Evolutionary conservation across 2,888 invertebrate genomes (phyloP), one percentile per base, ranked within the genome.

Genomic region (Phortica magna): DNA sequence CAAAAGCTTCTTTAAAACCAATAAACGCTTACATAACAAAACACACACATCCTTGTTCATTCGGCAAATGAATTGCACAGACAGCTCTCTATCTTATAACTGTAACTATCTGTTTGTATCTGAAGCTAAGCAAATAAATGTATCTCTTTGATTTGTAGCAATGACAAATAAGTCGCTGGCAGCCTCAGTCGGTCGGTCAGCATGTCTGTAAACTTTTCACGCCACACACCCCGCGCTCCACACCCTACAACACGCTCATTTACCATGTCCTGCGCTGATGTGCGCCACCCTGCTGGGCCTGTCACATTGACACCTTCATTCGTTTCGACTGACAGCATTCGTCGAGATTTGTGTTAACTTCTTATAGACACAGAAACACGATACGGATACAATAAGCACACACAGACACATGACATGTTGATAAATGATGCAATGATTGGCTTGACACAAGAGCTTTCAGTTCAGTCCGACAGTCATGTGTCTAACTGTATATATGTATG

Each of bases 341-440:
- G 41, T 41, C 67, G 17, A 7, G 39, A 67, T 42, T 41, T 41
- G 9, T 42, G 7, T 41, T 67, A 41, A 39, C 12, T 68, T 68
- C 41, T 17, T 9, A 9, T 9, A 43, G 12, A 43, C 41, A 19
- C 7, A 42, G 48, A 9, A 48, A 12, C 48, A 48, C 9, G 14
- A 48, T 48, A 48, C 3, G 7, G 48, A 48, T 19, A 41, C 39
- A 41, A 65, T 14, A 65, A 65, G 39, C 41, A 17, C 22, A 64
- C 43, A 22, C 68, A 68, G 7, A 41, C 17, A 81, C 79, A 86
- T 82, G 87, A 85, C 85, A 31, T 31, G 31, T 31, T 31, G 31
- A 31, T 31, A 88, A 85, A 85, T 85, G 85, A 85, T 85, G 80
- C 84, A 88, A 85, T 86, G 88, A 84, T 88, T 84, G 88, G 84